Evolutionary conservation across 2,113 vertebrate species (phyloP), one percentile per base, ranked within the genome.

Genomic region (Leptodactylus fuscus): DNA sequence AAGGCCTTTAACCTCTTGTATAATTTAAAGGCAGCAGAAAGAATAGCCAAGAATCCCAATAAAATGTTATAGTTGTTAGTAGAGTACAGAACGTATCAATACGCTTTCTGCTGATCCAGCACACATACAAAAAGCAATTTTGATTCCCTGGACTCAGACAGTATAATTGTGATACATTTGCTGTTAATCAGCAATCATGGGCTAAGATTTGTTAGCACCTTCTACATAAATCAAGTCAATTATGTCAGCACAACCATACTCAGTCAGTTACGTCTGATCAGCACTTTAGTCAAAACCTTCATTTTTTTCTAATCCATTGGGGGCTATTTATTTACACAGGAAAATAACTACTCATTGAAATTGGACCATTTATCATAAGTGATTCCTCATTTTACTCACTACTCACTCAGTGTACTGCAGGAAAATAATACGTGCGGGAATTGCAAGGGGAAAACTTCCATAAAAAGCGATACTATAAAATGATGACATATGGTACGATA

Each of bases 141-240:
- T 71, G 84, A 86, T 73, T 81, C 84, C 67, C 84, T 20, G 9
- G 49, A 44, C 76, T 80, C 62, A 49, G 44, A 70, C n/a, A 81
- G 10, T 36, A 86, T 86, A 51, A 73, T 81, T 80, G 48, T 73
- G 76, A 86, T 73, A 53, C 65, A 85, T 79, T 83, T 86, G 48
- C 48, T 41, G 83, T 69, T 85, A 85, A 79, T 70, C 34, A 85
- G 24, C 62, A 55, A 27, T 85, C 75, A 53, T 60, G 76, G 46
- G 55, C 13, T 24, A 55, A 36, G 32, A 85, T 71, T 58, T 79
- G 48, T 69, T 70, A 71, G 75, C 77, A 36, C 24, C 15, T 55
- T 86, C 48, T 58, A 60, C 76, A 86, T 86, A 86, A 86, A 86
- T 81, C 84, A 86, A 55, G 22, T 70, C 36, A 78, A 85, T 85